phyloP scores from a whole-genome alignment of 2,888 invertebrate species.

The Stenolophus ochropezus region DNA sequence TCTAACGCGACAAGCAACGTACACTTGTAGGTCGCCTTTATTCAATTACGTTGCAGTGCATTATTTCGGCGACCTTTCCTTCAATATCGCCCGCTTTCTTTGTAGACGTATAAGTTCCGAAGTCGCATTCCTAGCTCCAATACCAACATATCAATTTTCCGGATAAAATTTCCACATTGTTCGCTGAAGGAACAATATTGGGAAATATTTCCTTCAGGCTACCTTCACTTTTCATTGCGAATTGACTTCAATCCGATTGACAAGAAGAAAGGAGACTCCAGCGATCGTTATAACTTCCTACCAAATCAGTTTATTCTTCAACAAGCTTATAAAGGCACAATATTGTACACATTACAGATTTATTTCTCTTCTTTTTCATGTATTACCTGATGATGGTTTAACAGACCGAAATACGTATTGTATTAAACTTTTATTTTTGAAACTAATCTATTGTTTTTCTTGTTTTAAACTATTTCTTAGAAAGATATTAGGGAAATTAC shows the following conservation, averaged over 20 bases:
- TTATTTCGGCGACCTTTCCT: background rate
- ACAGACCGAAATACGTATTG: too few relatives aligned
- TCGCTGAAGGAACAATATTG: background rate
- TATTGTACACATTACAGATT: too few relatives aligned
- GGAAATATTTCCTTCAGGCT: background rate
- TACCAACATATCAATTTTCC: background rate
- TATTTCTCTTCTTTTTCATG: too few relatives aligned
- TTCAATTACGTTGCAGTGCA: background rate
- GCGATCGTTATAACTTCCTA: too few relatives aligned
- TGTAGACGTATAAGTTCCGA: background rate
- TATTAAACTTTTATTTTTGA: too few relatives aligned
- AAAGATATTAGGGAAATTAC: too few relatives aligned
- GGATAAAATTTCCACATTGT: background rate
- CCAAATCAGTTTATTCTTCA: too few relatives aligned
- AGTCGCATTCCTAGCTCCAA: background rate
- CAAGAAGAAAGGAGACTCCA: background rate
- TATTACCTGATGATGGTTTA: too few relatives aligned
- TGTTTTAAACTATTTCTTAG: too few relatives aligned
- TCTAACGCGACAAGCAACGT: background rate
- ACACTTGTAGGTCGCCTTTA: background rate
- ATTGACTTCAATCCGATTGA: background rate
- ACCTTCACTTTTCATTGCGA: background rate
- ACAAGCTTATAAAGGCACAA: too few relatives aligned
- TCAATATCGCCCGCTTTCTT: background rate
- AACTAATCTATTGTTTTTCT: too few relatives aligned